Evolutionary conservation across 2,797 vertebrate species (phyloP).

Genomic region (Acipenser ruthenus): DNA sequence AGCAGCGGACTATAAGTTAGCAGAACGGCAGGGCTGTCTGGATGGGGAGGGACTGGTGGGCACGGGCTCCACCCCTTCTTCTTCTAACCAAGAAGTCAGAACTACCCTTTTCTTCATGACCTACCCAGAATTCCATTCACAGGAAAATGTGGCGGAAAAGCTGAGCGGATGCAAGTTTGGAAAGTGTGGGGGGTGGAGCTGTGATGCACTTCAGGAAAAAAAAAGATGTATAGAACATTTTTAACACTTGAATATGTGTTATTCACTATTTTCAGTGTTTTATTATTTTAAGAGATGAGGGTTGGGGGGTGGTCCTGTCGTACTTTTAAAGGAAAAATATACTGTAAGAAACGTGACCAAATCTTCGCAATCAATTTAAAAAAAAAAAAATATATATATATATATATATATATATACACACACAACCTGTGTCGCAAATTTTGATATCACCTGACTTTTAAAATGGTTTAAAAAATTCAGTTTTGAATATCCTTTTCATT

Average conservation of each 20-base stretch:
- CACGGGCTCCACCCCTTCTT: conserved; percentile 34
- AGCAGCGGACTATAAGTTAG: conserved; percentile 65
- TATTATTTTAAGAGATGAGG: conserved; percentile 18
- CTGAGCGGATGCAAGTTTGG: conserved; percentile 29
- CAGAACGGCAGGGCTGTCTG: conserved; percentile 27
- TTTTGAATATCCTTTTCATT: too few relatives aligned
- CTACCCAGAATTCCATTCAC: conserved; percentile 20
- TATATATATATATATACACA: too few relatives aligned
- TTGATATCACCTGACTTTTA: too few relatives aligned
- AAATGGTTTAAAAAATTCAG: too few relatives aligned
- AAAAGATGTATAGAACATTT: conserved; percentile 6
- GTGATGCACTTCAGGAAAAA: conserved; percentile 5
- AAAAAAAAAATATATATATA: too few relatives aligned
- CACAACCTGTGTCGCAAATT: too few relatives aligned
- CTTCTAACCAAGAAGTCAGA: conserved; percentile 25
- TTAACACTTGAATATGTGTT: conserved; percentile 1
- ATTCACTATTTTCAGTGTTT: background rate
- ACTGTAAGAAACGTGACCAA: background rate
- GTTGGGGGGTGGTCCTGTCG: conserved; percentile 25
- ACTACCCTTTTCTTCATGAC: background rate
- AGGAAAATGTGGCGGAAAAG: conserved; percentile 32
- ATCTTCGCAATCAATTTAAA: too few relatives aligned
- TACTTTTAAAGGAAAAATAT: conserved; percentile 19
- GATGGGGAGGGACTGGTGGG: conserved; percentile 22
- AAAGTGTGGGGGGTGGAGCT: conserved; percentile 18